These are phyloP conservation scores for Dolichallabes microphthalmus DNA, from an alignment of 2,113 vertebrate genomes.

Conservation along the genomic window DNA sequence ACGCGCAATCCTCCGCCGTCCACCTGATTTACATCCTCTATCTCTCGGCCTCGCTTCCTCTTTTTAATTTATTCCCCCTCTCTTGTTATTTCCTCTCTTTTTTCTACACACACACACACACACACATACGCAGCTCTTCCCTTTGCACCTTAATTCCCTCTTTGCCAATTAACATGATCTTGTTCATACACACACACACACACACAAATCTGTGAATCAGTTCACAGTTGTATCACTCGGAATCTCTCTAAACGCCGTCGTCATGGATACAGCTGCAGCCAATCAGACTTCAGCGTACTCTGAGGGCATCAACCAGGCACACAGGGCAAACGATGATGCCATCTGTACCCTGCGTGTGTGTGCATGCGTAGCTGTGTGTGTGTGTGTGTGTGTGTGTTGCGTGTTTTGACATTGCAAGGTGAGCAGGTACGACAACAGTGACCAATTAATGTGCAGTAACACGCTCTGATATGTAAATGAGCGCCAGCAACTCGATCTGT, in stretches of 20 bases:
- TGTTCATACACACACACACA: not conserved
- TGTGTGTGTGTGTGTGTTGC: not conserved
- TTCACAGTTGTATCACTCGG: not conserved
- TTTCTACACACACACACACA: not conserved
- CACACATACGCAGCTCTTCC: not conserved
- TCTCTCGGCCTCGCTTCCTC: not conserved
- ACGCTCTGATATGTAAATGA: slow-evolving; percentile 28
- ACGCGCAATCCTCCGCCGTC: not conserved
- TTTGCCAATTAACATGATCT: not conserved
- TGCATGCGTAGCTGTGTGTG: not conserved
- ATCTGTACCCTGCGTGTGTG: not conserved
- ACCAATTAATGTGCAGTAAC: slow-evolving; percentile 29
- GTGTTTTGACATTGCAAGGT: slow-evolving; percentile 44
- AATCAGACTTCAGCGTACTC: slow-evolving; percentile 1
- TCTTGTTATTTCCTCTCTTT: not conserved
- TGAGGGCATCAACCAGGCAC: not conserved
- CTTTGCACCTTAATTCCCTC: not conserved
- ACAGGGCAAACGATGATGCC: not conserved
- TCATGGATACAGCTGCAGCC: slow-evolving; percentile 1
- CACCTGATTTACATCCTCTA: not conserved
- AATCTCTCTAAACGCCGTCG: not conserved
- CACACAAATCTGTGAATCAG: not conserved
- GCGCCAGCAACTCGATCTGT: slow-evolving; percentile 26
- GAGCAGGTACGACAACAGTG: slow-evolving; percentile 19
- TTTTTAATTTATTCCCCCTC: not conserved